These are phyloP conservation scores for Henricia sp. DNA, from an alignment of 53 echinoderm and acorn worm genomes.

Conservation along the genomic window DNA sequence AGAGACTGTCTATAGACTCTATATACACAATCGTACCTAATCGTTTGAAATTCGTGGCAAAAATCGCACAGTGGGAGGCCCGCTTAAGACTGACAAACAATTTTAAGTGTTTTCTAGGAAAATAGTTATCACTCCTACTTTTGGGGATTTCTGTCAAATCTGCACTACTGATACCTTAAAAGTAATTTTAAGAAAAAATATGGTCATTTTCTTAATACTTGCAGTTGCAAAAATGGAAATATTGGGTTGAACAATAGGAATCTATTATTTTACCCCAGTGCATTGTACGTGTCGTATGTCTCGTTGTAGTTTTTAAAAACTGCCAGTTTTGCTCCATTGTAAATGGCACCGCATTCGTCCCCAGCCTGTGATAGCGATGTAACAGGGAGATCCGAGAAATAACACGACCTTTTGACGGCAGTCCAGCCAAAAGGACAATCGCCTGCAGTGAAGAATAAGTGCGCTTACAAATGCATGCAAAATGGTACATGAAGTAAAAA, in stretches of 20 bases:
- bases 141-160: neutral
- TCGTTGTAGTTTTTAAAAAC: conserved; percentile 18
- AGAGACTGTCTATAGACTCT: too few relatives aligned
- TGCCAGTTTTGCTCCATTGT: neutral
- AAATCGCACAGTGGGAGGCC: too few relatives aligned
- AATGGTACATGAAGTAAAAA: too few relatives aligned
- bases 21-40: too few relatives aligned
- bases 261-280: neutral
- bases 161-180: neutral
- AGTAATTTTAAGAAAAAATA: neutral
- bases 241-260: neutral
- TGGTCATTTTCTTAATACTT: neutral
- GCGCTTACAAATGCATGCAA: too few relatives aligned
- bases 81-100: too few relatives aligned
- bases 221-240: neutral
- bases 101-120: neutral
- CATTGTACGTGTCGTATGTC: neutral
- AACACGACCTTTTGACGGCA: neutral
- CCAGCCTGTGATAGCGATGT: neutral
- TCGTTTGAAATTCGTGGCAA: too few relatives aligned
- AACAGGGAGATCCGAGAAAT: neutral
- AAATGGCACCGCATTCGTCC: neutral
- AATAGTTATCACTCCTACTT: neutral
- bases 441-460: too few relatives aligned
- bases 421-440: neutral